These are phyloP conservation scores for Platycercus adscitus DNA, from an alignment of 2,113 vertebrate species.

Conservation along the genomic window DNA sequence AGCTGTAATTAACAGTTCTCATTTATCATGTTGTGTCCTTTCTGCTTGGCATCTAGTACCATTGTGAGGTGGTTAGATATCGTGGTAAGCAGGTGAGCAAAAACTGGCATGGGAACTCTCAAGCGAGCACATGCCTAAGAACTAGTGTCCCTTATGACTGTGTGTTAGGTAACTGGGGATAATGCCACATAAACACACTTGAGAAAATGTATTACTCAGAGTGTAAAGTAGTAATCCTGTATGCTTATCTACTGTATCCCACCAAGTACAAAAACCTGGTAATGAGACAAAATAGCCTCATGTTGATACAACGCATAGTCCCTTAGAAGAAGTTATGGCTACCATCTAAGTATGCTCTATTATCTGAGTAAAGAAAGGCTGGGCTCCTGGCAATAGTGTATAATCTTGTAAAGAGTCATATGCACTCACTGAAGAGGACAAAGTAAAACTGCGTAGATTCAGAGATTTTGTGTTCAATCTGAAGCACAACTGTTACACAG, in stretches of 20 bases:
- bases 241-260: background rate
- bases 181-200: fast-evolving
- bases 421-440: fast-evolving
- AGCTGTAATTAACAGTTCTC: background rate
- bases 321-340: background rate
- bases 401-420: background rate
- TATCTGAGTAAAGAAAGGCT: background rate
- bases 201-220: background rate
- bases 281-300: background rate
- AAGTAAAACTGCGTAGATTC: background rate
- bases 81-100: background rate
- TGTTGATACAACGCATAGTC: background rate
- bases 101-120: background rate
- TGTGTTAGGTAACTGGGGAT: background rate
- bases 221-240: background rate
- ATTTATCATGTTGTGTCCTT: background rate
- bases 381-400: background rate
- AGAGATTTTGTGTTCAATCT: background rate
- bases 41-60: background rate
- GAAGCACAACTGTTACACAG: background rate
- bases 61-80: background rate
- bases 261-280: background rate
- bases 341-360: background rate
- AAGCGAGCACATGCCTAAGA: background rate
- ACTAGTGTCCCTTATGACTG: background rate